Evolutionary conservation across 64 coral and sea anemone species (phyloP).

Genomic region (Stichodactyla helianthus): DNA sequence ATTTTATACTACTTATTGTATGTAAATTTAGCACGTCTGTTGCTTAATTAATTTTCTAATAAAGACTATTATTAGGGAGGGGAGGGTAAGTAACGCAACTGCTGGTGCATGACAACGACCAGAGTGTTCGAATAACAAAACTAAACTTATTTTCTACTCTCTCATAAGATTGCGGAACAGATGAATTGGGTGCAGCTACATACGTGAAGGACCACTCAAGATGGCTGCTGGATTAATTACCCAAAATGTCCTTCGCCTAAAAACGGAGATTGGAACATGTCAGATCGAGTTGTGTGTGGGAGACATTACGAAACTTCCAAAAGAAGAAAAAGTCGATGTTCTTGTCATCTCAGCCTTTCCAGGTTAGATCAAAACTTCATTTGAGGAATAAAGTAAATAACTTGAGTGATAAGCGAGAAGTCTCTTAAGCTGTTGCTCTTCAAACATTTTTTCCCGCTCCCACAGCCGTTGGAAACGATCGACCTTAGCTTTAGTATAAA

Average conservation of each 20-base stretch:
- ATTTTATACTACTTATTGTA: no score
- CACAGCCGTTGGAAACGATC: no score
- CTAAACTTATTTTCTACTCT: no score
- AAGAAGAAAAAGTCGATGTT: conserved; percentile 85
- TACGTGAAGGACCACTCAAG: not conserved
- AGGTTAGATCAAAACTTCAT: conserved; percentile 24
- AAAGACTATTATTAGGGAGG: conserved; percentile 3
- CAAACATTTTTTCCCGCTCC: no score
- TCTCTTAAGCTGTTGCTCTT: no score
- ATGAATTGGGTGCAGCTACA: not conserved
- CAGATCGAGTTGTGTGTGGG: conserved; percentile 84
- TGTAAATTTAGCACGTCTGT: no score
- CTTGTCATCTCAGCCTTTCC: conserved; percentile 93
- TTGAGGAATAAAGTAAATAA: no score
- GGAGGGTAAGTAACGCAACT: not conserved
- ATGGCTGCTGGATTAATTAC: conserved; percentile 29
- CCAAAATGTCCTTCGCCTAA: conserved; percentile 41
- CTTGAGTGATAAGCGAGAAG: no score
- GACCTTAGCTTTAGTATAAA: no score
- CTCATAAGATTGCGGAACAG: not conserved
- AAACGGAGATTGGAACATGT: conserved; percentile 65
- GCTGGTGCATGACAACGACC: not conserved
- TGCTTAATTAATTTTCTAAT: no score
- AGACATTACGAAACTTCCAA: conserved; percentile 73
- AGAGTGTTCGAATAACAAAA: no score